Base-by-base conservation (phyloP, 2,797 vertebrate genomes). In the Girardinus metallicus region DNA sequence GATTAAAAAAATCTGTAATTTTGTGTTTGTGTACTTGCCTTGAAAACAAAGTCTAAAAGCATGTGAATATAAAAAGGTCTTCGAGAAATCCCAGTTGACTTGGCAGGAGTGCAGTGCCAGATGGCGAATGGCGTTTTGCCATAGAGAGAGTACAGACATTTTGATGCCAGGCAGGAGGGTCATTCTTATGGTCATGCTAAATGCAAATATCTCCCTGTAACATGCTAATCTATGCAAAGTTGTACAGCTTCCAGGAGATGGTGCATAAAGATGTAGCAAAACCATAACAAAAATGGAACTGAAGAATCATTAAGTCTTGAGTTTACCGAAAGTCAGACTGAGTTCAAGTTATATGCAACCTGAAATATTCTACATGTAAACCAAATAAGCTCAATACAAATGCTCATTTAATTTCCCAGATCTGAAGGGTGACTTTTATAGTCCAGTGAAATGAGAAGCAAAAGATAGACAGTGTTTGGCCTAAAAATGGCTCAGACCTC, bases 181-280 rank as follows among this genome's bases (percentile, higher is more conserved):
- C 82, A 85, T 80, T 84, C 64, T 26, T 39, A 77, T 60, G 79
- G 60, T 74, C 68, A n/a, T 5, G 80, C 75, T 73, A 64, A 85
- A 92, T 92, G 84, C 86, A 90, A 90, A 91, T 92, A 39, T 73
- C 9, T 74, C 34, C 23, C 5, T 82, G 71, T 74, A 49, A 80
- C 75, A 91, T 93, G 90, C 83, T 89, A 89, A 93, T 92, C 55
- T 86, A 90, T 91, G 88, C 87, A 84, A 81, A 90, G 26, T 29
- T 23, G 18, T 73, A 31, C 10, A 44, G 53, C 64, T 53, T 80
- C 21, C 29, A 75, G 34, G 46, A 81, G 47, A 7, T 39, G 78
- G 57, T 77, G 26, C 74, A 62, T 13, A 57, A 64, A 16, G 77
- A 79, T 73, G 31, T 73, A 55, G 77, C 29, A 29, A 12, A 66